These are phyloP conservation scores for Lydus trimaculatus DNA, from an alignment of 2,888 invertebrate genomes.

Conservation along the genomic window DNA sequence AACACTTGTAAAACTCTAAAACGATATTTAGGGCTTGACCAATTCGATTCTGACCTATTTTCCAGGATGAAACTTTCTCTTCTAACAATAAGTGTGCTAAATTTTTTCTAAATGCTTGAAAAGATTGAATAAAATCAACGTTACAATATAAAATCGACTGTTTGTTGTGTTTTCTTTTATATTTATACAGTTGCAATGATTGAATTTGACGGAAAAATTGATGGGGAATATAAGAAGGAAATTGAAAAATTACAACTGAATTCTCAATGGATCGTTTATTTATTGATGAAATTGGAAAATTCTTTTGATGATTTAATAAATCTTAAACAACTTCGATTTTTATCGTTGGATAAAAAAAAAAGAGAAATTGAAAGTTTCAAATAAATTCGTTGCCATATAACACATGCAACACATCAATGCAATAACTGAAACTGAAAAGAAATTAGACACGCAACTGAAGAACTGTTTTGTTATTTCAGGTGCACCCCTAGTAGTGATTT, in stretches of 20 bases:
- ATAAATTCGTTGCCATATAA: no score
- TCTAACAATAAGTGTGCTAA: neutral
- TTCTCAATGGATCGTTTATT: neutral
- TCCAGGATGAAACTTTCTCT: neutral
- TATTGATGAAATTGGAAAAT: neutral
- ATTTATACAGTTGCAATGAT: neutral
- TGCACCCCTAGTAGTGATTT: slow-evolving; percentile 42
- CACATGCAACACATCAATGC: no score
- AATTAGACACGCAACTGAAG: neutral
- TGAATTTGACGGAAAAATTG: neutral
- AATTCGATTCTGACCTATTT: slow-evolving; percentile 40
- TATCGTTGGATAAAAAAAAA: neutral
- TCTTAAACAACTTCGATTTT: neutral
- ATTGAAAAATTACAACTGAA: neutral
- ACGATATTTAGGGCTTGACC: slow-evolving; percentile 49
- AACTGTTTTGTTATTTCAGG: slow-evolving; percentile 10
- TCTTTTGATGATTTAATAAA: neutral
- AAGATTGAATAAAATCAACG: neutral
- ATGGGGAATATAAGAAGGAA: neutral
- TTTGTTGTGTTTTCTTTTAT: neutral
- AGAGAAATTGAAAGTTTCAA: no score
- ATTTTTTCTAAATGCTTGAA: slow-evolving; percentile 3
- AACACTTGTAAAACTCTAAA: slow-evolving; percentile 48
- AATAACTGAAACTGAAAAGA: no score
- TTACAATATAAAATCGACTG: neutral